Percentiles rank a stretch among this genome's conserved stretches.
Evolutionary conservation across 30 jellyfish, hydroid and myxozoan species (phyloP).

Genomic region (Pseudorhiza aurosa): DNA sequence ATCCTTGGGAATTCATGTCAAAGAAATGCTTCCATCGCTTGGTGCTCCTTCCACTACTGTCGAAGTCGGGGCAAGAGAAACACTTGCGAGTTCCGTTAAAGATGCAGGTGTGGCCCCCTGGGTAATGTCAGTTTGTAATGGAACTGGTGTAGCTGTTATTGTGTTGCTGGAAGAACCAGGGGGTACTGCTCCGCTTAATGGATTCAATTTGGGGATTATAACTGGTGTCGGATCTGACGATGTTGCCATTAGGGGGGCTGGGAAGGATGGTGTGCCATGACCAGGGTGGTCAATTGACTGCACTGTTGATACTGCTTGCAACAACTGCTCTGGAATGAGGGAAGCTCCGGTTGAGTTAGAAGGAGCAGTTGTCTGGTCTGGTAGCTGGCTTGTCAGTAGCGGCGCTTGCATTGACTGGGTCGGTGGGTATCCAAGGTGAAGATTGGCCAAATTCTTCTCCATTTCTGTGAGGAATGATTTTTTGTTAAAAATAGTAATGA

Average conservation of each 20-base stretch:
- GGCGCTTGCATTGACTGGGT: constrained; percentile 79
- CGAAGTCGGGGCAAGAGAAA: constrained; percentile 7
- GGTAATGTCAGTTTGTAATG: constrained; percentile 67
- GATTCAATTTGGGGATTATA: constrained; percentile 27
- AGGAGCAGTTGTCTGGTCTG: constrained; percentile 43
- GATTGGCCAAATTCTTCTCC: constrained; percentile 63
- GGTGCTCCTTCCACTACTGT: not conserved
- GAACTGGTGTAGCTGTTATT: constrained; percentile 77
- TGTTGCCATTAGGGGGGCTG: constrained; percentile 79
- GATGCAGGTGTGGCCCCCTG: constrained; percentile 72
- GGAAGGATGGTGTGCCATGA: constrained; percentile 63
- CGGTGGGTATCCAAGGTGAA: constrained; percentile 57
- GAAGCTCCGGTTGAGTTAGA: constrained; percentile 44
- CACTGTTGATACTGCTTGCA: constrained; percentile 47
- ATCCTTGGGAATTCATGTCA: constrained; percentile 3
- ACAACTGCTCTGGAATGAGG: constrained; percentile 19
- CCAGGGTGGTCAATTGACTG: constrained; percentile 67
- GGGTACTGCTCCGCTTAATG: constrained; percentile 24
- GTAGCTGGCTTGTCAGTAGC: constrained; percentile 47
- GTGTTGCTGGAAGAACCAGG: constrained; percentile 24
- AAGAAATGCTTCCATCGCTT: constrained; percentile 13
- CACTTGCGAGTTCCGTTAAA: constrained; percentile 22
- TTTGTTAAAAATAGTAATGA: too few species aligned
- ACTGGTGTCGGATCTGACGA: constrained; percentile 43
- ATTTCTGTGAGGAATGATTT: constrained; percentile 1